These are phyloP conservation scores for Notolabrus celidotus DNA, from an alignment of 2,797 vertebrate genomes.

Conservation along the genomic window DNA sequence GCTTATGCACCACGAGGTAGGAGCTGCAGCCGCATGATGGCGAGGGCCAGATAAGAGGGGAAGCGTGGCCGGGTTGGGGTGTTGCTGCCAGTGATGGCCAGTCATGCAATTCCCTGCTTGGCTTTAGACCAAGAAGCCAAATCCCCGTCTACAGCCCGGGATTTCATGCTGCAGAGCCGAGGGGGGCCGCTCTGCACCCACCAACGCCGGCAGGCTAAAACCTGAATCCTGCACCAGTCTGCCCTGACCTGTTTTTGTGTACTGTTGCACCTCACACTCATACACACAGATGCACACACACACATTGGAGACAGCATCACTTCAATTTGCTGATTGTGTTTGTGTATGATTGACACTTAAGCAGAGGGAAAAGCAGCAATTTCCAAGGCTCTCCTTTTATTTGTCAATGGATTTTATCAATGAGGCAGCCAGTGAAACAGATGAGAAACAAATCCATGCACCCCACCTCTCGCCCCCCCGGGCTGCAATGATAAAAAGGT, in stretches of 20 bases:
- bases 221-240: constrained; percentile 43
- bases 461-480: background rate
- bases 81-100: constrained; percentile 74
- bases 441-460: constrained; percentile 31
- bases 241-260: constrained; percentile 60
- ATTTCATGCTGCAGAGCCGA: constrained; percentile 72
- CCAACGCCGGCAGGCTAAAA: constrained; percentile 61
- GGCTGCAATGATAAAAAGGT: constrained; percentile 29
- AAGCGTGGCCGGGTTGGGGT: constrained; percentile 46
- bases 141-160: constrained; percentile 70
- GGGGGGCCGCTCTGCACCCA: constrained; percentile 53
- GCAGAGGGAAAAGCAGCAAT: constrained; percentile 34
- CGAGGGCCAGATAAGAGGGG: constrained; percentile 75
- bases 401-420: constrained; percentile 50
- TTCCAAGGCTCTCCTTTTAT: constrained; percentile 36
- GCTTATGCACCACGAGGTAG: constrained; percentile 95
- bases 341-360: constrained; percentile 41
- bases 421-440: constrained; percentile 39
- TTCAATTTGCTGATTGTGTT: constrained; percentile 20
- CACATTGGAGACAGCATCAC: constrained; percentile 3
- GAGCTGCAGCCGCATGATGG: constrained; percentile 86
- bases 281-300: constrained; percentile 26
- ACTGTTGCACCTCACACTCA: constrained; percentile 51
- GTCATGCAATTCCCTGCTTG: constrained; percentile 78
- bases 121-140: constrained; percentile 74